Evolutionary conservation across 2,888 invertebrate genomes (phyloP), one percentile per base, ranked within the genome.

Genomic region (Leistus spinibarbis): DNA sequence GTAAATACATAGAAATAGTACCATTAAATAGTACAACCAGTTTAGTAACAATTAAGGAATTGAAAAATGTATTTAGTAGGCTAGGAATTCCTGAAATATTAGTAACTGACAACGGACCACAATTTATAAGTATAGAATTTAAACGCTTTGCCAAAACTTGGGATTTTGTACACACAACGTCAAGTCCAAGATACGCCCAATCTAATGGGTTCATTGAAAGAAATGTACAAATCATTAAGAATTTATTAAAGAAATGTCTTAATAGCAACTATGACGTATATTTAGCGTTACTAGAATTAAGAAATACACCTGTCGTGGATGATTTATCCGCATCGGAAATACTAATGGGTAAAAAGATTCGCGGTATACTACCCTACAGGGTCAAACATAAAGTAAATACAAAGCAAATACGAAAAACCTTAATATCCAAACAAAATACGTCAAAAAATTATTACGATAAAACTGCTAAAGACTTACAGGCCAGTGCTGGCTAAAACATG

Each of bases 181-280:
- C 57, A 2, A 17, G 17, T 17, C 57, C 69, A 13, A 23, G 53
- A 22, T 23, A 69, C 57, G 20, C 23, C 7, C 13, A 57, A 57
- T 69, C 69, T 10, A 69, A 69, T 57, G 69, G 69, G 9, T 9
- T 20, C 1, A 13, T 16, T 2, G 69, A 69, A 57, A 69, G 69
- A 20, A 5, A 13, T 1, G 57, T 69, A 23, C 57, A 69, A 20
- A 69, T 60, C 9, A n/a, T 69, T 13, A 67, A 69, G 27, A 69
- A 69, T n/a, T 13, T 60, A 20, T 10, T 69, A 57, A 57, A 57
- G 24, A 69, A 69, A 3, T 23, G 20, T 10, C 3, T 4, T 13
- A 4, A 17, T 5, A 20, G 5, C 5, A 22, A 40, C 10, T 9
- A 17, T 19, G 67, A 67, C 16, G 13, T 20, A 4, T 67, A 67